Evolutionary conservation across 2,797 vertebrate species (phyloP), one percentile per base, ranked within the genome.

Genomic region (Yasuhikotakia modesta): DNA sequence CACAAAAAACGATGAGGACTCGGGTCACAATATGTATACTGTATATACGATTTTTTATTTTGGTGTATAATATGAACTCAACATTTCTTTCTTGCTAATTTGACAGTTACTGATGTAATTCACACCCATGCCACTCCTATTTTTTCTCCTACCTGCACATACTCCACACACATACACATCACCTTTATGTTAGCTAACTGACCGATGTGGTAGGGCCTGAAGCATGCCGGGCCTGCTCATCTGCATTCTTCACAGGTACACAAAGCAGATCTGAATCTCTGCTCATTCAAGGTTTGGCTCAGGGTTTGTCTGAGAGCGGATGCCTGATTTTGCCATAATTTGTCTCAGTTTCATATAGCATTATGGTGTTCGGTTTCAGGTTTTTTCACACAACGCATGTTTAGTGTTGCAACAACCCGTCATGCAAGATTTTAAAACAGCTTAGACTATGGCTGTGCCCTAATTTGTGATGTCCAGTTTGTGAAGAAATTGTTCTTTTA

Each of bases 161-260:
- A 70, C 66, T 14, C 50, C 21, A 58, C 35, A 58, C 48, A 53
- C 48, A 39, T 10, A 50, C 45, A 11, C 4, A 16, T 1, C 39
- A 14, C 57, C 70, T 57, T 61, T 45, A 50, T 32, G 43, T 61
- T 22, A 4, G 13, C 13, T 63, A 52, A 53, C 72, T 74, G 72
- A 74, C 19, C 10, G 60, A 74, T 64, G 58, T 0, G 73, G 57
- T 75, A 75, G 73, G 39, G 2, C 27, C 27, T 27, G 27, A 32
- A 57, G 73, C 3, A 5, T 19, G 35, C 22, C 45, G 11, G 32
- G 32, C 63, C 50, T 55, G 73, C 45, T 75, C 21, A 16, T 66
- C 73, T 45, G 63, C 73, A 75, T 75, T 73, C 58, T 73, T 55
- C 50, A 45, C 60, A 8, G 17, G 17, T 63, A 17, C 60, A 32